A percentile compares a stretch with the other conserved stretches of the same genome.
Evolutionary conservation across 2,888 invertebrate genomes (phyloP).

Genomic region (Tortricodes alternella): DNA sequence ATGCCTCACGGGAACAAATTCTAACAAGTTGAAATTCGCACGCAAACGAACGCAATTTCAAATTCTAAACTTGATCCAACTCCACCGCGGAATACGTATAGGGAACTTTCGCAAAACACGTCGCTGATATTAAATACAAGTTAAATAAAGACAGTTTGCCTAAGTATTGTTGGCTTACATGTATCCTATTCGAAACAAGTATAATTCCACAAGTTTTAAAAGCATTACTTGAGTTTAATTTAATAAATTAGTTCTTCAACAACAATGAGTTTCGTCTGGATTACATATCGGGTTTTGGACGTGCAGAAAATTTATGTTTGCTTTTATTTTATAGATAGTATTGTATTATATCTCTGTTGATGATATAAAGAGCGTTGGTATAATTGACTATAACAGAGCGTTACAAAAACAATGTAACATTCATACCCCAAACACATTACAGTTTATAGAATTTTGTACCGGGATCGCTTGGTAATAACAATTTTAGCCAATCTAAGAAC

Average conservation of each 20-base stretch:
- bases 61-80: constrained; percentile 64
- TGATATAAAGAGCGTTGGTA: too few species aligned
- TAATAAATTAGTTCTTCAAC: constrained; percentile 63
- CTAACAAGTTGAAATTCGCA: constrained; percentile 54
- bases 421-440: too few species aligned
- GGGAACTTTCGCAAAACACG: constrained; percentile 67
- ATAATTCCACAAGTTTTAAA: constrained; percentile 64
- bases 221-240: constrained; percentile 62
- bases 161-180: constrained; percentile 66
- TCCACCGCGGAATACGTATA: constrained; percentile 51
- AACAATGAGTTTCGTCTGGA: constrained; percentile 53
- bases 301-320: constrained; percentile 52
- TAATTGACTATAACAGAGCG: too few species aligned
- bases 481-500: too few species aligned
- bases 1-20: constrained; percentile 45
- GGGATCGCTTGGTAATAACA: too few species aligned
- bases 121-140: constrained; percentile 76
- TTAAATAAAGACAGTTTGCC: constrained; percentile 70
- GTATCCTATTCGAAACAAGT: constrained; percentile 68
- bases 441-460: too few species aligned
- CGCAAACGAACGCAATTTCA: constrained; percentile 61
- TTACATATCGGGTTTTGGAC: constrained; percentile 37
- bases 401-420: too few species aligned
- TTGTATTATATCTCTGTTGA: neutral
- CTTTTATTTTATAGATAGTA: constrained; percentile 34